Base-by-base conservation (phyloP, 37 sponge, comb jelly and placozoan genomes). In the Eunapius fragilis region DNA sequence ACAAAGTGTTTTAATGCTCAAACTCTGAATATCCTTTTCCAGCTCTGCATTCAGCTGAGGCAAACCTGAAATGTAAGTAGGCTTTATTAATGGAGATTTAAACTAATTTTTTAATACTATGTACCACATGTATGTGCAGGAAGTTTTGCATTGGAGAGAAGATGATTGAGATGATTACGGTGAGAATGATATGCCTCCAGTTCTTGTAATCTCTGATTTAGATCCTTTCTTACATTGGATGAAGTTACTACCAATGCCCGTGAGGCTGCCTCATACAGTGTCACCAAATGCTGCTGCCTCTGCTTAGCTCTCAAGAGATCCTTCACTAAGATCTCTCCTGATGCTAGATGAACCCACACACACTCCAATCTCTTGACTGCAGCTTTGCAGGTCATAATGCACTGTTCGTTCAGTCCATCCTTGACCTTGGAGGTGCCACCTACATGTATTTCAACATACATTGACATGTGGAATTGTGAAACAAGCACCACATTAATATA, bases 211-310 rank as follows among this genome's bases (percentile, higher is more conserved):
- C 73, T 10, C 25, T 32, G 72, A 6, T 79, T 25, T 5, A 86
- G 48, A 26, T 23, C 23, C n/a, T n/a, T n/a, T n/a, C n/a, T n/a
- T n/a, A n/a, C n/a, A n/a, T n/a, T n/a, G n/a, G n/a, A n/a, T n/a
- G n/a, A n/a, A 14, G 11, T n/a, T 10, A 33, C 23, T 0, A 80
- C 23, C 19, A 28, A 34, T 30, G 79, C 25, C n/a, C 26, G 78
- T 23, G 23, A 47, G 9, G 49, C 73, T n/a, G 91, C 87, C n/a
- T 25, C 34, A 82, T 75, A 86, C 14, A 91, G 74, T 27, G 35
- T 30, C 68, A 77, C n/a, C 71, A 91, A 50, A 32, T 91, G 91
- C n/a, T 77, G 36, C 25, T 67, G 4, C 78, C 38, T 70, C 25
- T 50, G 23, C 0, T 78, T 36, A 70, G 85, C 77, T 31, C n/a